Conservation (phyloP, 2,888 invertebrate genomes). For the Pristionchus arcanus region DNA sequence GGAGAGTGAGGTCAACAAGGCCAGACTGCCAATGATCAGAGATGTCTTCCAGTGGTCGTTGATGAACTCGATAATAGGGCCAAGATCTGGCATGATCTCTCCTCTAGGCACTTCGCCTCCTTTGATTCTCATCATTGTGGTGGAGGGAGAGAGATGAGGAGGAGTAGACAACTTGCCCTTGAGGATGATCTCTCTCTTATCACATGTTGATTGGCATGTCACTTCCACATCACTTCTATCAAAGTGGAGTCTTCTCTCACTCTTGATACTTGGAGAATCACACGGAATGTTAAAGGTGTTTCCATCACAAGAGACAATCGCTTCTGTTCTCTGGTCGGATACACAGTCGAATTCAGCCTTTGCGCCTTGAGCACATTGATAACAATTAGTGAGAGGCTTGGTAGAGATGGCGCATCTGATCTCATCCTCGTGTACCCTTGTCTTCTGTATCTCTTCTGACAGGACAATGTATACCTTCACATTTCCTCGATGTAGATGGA, state of each 20-base stretch:
- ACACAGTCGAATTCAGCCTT: background rate
- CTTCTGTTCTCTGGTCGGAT: background rate
- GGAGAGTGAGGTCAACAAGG: background rate
- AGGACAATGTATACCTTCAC: background rate
- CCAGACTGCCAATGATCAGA: background rate
- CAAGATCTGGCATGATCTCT: background rate
- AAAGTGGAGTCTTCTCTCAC: background rate
- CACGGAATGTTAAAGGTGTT: background rate
- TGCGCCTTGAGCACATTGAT: background rate
- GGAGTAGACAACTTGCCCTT: background rate
- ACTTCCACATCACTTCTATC: background rate
- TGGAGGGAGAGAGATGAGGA: background rate
- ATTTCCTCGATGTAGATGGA: background rate
- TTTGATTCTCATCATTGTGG: background rate
- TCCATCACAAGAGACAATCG: background rate
- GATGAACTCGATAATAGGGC: background rate
- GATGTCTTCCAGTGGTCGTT: background rate
- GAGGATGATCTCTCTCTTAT: background rate
- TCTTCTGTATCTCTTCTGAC: background rate
- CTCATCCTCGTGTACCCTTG: background rate
- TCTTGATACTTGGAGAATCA: background rate
- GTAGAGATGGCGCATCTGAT: background rate
- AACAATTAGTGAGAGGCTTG: background rate
- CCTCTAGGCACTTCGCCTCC: background rate
- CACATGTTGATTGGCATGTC: background rate